Base-by-base conservation (phyloP, 2,888 invertebrate genomes). In the Camponotus fellah region DNA sequence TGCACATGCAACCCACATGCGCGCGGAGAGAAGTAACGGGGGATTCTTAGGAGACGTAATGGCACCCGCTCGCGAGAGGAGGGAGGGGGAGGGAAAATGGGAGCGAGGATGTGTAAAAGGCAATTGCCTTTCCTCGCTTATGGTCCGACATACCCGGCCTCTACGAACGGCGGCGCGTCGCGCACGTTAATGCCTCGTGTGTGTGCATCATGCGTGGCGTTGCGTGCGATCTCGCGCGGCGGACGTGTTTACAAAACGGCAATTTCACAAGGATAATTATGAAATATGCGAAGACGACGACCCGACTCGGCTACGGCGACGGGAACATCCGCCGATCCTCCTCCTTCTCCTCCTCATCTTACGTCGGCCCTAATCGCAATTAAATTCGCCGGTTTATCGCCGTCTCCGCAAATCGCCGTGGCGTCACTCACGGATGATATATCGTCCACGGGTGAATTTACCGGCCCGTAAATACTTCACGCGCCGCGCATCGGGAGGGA, bases 21-120 rank as follows among this genome's bases (percentile, higher is more conserved):
- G 66, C 21, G 56, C 49, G n/a, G 34, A n/a, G 77, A 58, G 74
- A 75, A 79, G 86, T 80, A 82, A 53, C 86, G 84, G 82, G 86
- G 91, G 92, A 93, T 93, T 93, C 92, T 91, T 91, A 90, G 89
- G 92, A 92, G 91, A 91, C 91, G 90, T 92, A 93, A 93, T 93
- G 91, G 92, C 91, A 91, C 90, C 88, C 85, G 85, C 86, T 87
- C 66, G 53, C 58, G 69, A 53, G 32, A 62, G 43, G 43, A 2
- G 43, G 14, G 88, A 85, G 9, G 43, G 14, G 88, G 85, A 86
- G 89, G 91, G 76, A 91, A 49, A 93, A 93, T 91, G 93, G 92
- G 94, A 93, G 92, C 93, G 93, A 94, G 93, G 93, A 93, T 93
- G 93, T 94, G 93, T 93, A 94, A 93, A 93, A 94, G 94, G 94